phyloP scores from a whole-genome alignment of 1,140 invertebrate genomes.

The Cryptotermes secundus region DNA sequence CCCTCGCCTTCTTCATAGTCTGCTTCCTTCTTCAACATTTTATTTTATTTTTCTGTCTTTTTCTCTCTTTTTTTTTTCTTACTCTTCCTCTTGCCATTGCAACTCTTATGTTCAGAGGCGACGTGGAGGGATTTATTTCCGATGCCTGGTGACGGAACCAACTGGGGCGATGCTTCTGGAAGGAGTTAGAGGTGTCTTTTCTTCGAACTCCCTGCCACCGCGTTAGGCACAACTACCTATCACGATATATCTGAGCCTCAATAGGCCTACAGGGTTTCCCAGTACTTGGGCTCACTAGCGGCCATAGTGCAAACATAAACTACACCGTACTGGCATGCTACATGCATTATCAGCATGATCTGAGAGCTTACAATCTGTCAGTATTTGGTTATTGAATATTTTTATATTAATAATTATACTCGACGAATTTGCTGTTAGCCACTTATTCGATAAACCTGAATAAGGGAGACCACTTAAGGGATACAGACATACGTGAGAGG shows the following conservation, averaged over 20 bases:
- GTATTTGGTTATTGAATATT: too few species aligned
- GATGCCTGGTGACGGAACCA: neutral
- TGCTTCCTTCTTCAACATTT: neutral
- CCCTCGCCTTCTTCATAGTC: neutral
- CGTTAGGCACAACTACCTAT: neutral
- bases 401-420: too few species aligned
- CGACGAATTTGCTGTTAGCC: too few species aligned
- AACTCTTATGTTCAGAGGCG: neutral
- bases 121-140: slow-evolving; percentile 12
- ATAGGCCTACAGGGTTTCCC: too few species aligned
- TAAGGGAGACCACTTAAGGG: too few species aligned
- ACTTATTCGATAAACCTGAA: too few species aligned
- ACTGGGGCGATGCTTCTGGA: neutral
- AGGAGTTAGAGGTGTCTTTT: neutral
- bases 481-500: too few species aligned
- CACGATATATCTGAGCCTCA: too few species aligned
- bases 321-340: too few species aligned
- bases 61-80: neutral
- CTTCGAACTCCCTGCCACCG: neutral
- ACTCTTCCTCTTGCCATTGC: neutral
- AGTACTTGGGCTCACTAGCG: neutral
- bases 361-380: too few species aligned
- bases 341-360: too few species aligned
- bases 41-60: slow-evolving; percentile 5
- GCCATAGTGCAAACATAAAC: too few species aligned